Evolutionary conservation across 2,888 invertebrate genomes (phyloP).

Genomic region (Atrina japonica): DNA sequence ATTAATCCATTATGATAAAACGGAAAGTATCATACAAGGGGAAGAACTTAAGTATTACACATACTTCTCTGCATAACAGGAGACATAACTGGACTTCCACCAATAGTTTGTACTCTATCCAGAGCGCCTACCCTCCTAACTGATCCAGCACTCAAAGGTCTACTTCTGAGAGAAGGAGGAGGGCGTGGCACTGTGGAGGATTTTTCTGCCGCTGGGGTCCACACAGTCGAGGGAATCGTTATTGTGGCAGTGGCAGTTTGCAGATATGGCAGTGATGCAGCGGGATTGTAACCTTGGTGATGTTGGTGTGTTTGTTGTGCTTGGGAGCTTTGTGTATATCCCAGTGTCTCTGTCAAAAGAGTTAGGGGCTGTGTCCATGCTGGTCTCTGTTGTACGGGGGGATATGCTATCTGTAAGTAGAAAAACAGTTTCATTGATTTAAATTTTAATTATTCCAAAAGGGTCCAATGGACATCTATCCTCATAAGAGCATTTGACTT

Average conservation of each 20-base stretch:
- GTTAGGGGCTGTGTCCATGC: slow-evolving; percentile 72
- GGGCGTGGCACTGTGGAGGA: slow-evolving; percentile 61
- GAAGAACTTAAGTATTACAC: no score
- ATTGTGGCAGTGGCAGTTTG: slow-evolving; percentile 57
- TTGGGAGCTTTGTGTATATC: slow-evolving; percentile 31
- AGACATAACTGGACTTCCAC: slow-evolving; percentile 28
- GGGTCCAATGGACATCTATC: background rate
- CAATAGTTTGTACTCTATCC: slow-evolving; percentile 30
- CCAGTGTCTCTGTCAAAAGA: slow-evolving; percentile 49
- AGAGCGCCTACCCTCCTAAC: slow-evolving; percentile 35
- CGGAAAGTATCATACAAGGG: no score
- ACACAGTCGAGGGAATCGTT: slow-evolving; percentile 54
- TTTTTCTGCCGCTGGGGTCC: slow-evolving; percentile 55
- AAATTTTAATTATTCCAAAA: background rate
- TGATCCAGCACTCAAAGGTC: slow-evolving; percentile 78
- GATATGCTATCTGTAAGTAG: slow-evolving; percentile 63
- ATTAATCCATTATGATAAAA: no score
- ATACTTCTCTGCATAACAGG: slow-evolving; percentile 36
- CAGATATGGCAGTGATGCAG: slow-evolving; percentile 54
- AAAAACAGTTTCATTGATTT: background rate
- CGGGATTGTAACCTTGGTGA: slow-evolving; percentile 2
- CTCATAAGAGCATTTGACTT: no score
- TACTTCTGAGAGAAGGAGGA: slow-evolving; percentile 70
- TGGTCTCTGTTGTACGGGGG: slow-evolving; percentile 72
- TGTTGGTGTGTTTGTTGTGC: slow-evolving; percentile 11